Evolutionary conservation across 2,113 vertebrate genomes (phyloP).

Genomic region (Tinamus guttatus): DNA sequence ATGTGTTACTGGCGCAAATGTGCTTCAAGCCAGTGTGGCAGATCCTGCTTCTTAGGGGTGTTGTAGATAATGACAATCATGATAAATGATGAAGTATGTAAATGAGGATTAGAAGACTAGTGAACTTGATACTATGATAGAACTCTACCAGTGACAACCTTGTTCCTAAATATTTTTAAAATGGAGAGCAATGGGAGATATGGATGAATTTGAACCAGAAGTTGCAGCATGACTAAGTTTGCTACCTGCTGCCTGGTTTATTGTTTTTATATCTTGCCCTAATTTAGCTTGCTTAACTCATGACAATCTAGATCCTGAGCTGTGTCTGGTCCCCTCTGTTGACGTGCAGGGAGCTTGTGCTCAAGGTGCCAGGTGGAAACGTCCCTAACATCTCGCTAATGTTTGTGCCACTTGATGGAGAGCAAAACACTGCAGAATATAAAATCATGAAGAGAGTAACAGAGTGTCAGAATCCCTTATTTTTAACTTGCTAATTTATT

Average conservation of each 20-base stretch:
- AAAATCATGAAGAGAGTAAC: not conserved
- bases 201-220: not conserved
- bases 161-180: not conserved
- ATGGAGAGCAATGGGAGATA: not conserved
- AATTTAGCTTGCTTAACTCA: not conserved
- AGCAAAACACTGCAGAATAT: not conserved
- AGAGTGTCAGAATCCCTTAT: not conserved
- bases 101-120: not conserved
- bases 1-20: not conserved
- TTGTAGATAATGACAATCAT: not conserved
- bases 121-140: not conserved
- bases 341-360: not conserved
- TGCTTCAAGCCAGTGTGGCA: not conserved
- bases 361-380: fast-evolving
- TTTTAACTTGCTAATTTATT: not conserved
- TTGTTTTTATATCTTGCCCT: not conserved
- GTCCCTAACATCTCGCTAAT: not conserved
- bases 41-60: not conserved
- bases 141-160: slow-evolving; percentile 12
- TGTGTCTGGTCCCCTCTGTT: not conserved
- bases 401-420: not conserved
- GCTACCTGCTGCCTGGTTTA: slow-evolving; percentile 22
- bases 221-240: not conserved
- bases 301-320: not conserved
- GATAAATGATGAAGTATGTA: not conserved